Base-by-base conservation (phyloP, 2,113 vertebrate genomes). In the Amazona guildingii region DNA sequence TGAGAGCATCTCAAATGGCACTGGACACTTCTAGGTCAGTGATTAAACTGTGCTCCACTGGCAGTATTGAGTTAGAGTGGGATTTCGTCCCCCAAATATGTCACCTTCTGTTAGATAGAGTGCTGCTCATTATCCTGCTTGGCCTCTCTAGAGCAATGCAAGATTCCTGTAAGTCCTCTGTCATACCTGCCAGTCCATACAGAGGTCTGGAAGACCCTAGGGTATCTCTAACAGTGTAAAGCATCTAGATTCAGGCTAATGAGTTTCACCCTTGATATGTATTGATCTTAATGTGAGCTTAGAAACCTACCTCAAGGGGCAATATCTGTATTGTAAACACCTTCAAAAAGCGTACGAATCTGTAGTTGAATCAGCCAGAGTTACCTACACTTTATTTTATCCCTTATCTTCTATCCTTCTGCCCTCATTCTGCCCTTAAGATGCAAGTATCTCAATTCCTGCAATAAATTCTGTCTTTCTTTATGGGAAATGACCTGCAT, bases 331-430 rank as follows among this genome's bases (percentile, higher is more conserved):
- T 24, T 70, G 61, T 72, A 84, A 92, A 86, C 29, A 86, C 46
- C 28, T 95, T 83, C 44, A 43, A 39, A 78, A 91, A 86, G 37
- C 12, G 12, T 55, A 69, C 44, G 29, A 90, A 72, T 93, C 46
- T 5, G 2, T 64, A 77, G 72, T 1, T 72, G 57, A 75, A 86
- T 31, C 23, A 0, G 0, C 16, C 35, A 44, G 83, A 83, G 62
- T 44, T 33, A 70, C 61, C 79, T 73, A 39, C 24, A 59, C 33
- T 68, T 81, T 79, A 76, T 73, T 79, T 96, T 61, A 61, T 27
- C 13, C 27, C 31, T 67, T 70, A 67, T 63, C 12, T 83, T 77
- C 54, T 41, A 35, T 20, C 15, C 19, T 83, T 82, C 37, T 83
- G 55, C 25, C 17, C 33, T 67, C 48, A 68, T 37, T 82, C 75